phyloP scores from a whole-genome alignment of 2,888 invertebrate species.

The Blastobasis adustella region DNA sequence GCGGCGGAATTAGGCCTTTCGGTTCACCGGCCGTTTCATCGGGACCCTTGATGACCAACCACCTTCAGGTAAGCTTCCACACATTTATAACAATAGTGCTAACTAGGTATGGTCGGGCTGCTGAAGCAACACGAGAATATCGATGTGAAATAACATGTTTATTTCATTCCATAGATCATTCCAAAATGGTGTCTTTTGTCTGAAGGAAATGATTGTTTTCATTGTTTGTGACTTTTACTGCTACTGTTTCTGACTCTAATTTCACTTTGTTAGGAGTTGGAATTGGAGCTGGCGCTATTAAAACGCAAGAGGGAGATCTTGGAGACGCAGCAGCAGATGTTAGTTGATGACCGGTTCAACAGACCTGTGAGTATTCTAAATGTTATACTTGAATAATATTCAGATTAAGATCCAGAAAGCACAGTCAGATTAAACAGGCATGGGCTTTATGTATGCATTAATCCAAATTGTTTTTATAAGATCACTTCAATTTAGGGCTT shows the following conservation, averaged over 20 bases:
- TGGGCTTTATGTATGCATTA: too few relatives aligned
- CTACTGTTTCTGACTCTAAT: too few relatives aligned
- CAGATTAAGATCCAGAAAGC: too few relatives aligned
- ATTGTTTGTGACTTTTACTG: not conserved
- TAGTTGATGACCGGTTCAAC: conserved; percentile 13
- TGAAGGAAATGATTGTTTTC: not conserved
- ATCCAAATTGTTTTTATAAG: too few relatives aligned
- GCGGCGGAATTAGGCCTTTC: not conserved
- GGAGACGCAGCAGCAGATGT: conserved; percentile 45
- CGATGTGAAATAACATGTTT: not conserved
- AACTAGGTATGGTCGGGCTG: conserved; percentile 10
- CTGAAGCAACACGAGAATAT: not conserved
- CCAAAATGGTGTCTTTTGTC: not conserved
- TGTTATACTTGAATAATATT: not conserved
- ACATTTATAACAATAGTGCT: too few relatives aligned
- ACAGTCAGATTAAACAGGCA: too few relatives aligned
- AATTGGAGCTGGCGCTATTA: conserved; percentile 48
- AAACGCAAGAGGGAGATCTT: conserved; percentile 54
- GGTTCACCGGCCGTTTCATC: not conserved
- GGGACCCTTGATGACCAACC: conserved; percentile 32
- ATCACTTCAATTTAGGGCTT: too few relatives aligned
- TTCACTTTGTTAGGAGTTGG: conserved; percentile 35
- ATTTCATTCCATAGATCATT: not conserved
- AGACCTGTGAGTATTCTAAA: conserved; percentile 20
- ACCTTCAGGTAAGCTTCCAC: conserved; percentile 19